Conservation (phyloP, 2,797 vertebrate genomes). For the Falco concolor region DNA sequence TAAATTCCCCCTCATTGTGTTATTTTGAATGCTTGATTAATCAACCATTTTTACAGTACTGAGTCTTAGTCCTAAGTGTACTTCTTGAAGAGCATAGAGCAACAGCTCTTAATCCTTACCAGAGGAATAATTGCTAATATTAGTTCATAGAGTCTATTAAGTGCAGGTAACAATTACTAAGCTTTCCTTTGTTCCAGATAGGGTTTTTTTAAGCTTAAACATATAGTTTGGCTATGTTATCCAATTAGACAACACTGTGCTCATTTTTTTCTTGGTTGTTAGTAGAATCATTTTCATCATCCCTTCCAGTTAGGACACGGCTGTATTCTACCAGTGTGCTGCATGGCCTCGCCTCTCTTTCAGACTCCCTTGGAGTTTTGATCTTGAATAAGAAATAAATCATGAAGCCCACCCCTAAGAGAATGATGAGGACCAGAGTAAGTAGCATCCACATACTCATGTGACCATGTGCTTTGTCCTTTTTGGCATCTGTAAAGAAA, state of each 20-base stretch:
- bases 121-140: background rate
- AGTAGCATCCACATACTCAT: background rate
- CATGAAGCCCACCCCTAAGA: background rate
- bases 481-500: constrained; percentile 17
- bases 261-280: background rate
- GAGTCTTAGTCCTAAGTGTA: background rate
- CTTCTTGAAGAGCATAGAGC: background rate
- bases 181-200: background rate
- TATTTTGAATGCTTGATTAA: background rate
- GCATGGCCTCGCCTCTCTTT: fast-evolving
- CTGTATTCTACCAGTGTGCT: background rate
- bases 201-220: background rate
- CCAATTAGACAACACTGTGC: background rate
- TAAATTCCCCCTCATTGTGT: background rate
- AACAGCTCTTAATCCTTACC: background rate
- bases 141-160: background rate
- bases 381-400: constrained; percentile 6
- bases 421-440: background rate
- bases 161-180: background rate
- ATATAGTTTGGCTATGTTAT: background rate
- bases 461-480: background rate
- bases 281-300: background rate
- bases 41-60: background rate
- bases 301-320: background rate
- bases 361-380: background rate